Evolutionary conservation across 2,113 vertebrate species (phyloP), one percentile per base, ranked within the genome.

Genomic region (Sciurus niger): DNA sequence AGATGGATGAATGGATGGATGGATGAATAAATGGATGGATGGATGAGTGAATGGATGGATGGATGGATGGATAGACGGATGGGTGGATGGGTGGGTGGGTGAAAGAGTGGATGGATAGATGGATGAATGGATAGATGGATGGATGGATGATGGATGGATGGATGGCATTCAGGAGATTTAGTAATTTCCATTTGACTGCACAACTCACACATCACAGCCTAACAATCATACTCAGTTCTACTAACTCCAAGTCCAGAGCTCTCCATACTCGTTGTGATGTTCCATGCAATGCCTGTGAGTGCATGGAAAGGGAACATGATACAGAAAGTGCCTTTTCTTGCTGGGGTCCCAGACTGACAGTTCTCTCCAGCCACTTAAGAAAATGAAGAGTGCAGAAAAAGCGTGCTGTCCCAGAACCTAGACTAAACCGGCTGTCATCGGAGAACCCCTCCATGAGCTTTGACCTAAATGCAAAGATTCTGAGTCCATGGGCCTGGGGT

Each of bases 351-450:
- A n/a, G 40, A 43, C 37, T 28, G 43, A 67, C 58, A 2, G 18
- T 28, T 74, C 34, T 76, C 32, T 25, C 37, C 7, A 4, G 53
- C 14, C 34, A 51, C 30, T 46, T 68, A 83, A 84, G 85, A 70
- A 68, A 40, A 63, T 40, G 34, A 68, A 18, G 34, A 74, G 24
- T 0, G 1, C 4, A 60, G 46, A 9, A 46, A 17, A 28, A 53
- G 4, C 10, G 2, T 0, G 2, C 3, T 16, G 46, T 40, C n/a
- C 34, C 9, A 20, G 55, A 51, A 46, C 30, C 30, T 25, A 9
- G 30, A 37, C 30, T 25, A 9, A 30, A 37, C 30, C 46, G 6
- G 40, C 25, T 6, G 4, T 40, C 0, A 0, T 18, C 70, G 0
- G 4, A 40, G 48, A 63, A 30, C 60, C 20, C 4, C 25, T 67